These are phyloP conservation scores for Drosophila nasuta DNA, from an alignment of 1,140 invertebrate species.

Conservation along the genomic window DNA sequence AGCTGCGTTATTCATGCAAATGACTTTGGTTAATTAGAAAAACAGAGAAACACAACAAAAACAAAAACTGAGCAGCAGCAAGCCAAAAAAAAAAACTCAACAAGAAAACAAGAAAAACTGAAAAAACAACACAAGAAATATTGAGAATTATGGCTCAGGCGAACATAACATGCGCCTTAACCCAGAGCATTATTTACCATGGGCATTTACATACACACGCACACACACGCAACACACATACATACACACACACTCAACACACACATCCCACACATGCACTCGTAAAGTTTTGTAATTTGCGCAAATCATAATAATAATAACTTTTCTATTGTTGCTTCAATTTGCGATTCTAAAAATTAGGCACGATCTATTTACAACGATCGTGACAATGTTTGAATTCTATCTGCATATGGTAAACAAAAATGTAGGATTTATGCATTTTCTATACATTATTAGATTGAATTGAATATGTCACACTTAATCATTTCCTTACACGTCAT, in stretches of 20 bases:
- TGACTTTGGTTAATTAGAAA: slow-evolving; percentile 78
- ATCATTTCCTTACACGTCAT: slow-evolving; percentile 26
- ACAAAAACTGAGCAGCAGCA: slow-evolving; percentile 9
- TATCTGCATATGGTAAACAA: not conserved
- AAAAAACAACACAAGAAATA: slow-evolving; percentile 30
- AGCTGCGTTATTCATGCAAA: slow-evolving; percentile 82
- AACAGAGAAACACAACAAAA: slow-evolving; percentile 5
- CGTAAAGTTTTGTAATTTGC: slow-evolving; percentile 17
- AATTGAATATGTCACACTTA: slow-evolving; percentile 8
- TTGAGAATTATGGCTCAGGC: slow-evolving; percentile 39
- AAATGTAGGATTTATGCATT: slow-evolving; percentile 14
- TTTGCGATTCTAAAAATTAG: slow-evolving; percentile 37
- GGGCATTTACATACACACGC: not conserved
- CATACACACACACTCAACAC: not conserved
- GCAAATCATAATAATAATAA: slow-evolving; percentile 37
- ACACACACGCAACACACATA: not conserved
- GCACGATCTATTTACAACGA: slow-evolving; percentile 42
- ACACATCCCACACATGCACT: not conserved
- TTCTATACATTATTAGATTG: slow-evolving; percentile 19
- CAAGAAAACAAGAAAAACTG: slow-evolving; percentile 21
- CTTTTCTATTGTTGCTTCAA: slow-evolving; percentile 34
- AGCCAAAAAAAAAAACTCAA: slow-evolving; percentile 19
- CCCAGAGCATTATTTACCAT: slow-evolving; percentile 23
- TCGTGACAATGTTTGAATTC: slow-evolving; percentile 52
- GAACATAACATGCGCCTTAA: slow-evolving; percentile 31